These are phyloP conservation scores for Mesorhabditis belari DNA, from an alignment of 2,888 invertebrate genomes.

Conservation along the genomic window DNA sequence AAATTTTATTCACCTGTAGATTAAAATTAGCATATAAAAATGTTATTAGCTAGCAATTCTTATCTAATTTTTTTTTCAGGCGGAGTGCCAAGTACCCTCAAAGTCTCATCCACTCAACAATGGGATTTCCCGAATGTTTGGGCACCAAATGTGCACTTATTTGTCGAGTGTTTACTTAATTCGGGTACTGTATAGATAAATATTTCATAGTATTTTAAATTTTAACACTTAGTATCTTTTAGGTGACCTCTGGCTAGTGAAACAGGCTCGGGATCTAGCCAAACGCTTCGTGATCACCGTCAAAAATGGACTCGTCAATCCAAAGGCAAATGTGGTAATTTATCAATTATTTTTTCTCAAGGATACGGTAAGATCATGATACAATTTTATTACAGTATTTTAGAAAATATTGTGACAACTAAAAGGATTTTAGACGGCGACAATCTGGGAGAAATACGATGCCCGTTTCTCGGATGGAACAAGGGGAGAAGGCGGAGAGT, in stretches of 20 bases:
- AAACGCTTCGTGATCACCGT: conserved; percentile 25
- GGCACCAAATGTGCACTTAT: conserved; percentile 43
- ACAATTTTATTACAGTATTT: neutral
- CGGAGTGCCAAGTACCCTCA: conserved; percentile 36
- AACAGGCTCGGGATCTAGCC: conserved; percentile 20
- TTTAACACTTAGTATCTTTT: too few species aligned
- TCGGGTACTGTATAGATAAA: neutral
- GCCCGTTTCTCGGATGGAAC: conserved; percentile 31
- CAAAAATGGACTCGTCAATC: conserved; percentile 31
- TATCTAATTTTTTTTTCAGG: conserved; percentile 13
- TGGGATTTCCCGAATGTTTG: conserved; percentile 51
- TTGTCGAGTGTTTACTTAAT: conserved; percentile 19
- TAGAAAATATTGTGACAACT: neutral
- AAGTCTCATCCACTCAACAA: conserved; percentile 29
- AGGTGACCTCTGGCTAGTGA: neutral
- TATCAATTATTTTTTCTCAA: neutral
- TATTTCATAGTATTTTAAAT: neutral
- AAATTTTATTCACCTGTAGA: neutral
- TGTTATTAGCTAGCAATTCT: too few species aligned
- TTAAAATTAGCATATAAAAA: too few species aligned
- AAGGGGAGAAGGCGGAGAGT: conserved; percentile 21
- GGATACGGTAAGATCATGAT: neutral
- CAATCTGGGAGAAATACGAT: conserved; percentile 41
- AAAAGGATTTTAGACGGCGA: conserved; percentile 6
- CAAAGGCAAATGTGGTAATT: conserved; percentile 13